phyloP scores from a whole-genome alignment of 2,797 vertebrate genomes.

The Argentina silus region DNA sequence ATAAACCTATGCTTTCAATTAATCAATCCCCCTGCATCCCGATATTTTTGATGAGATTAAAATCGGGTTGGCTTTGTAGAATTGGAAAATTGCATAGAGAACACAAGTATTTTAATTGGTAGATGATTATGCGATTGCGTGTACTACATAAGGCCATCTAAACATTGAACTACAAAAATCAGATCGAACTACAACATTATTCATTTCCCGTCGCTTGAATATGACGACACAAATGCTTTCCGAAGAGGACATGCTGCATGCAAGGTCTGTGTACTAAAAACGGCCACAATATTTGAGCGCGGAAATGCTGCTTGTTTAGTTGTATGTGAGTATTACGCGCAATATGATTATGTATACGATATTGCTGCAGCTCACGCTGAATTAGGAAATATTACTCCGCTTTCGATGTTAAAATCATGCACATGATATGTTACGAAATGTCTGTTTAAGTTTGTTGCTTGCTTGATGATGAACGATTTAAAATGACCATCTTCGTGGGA shows the following conservation, averaged over 20 bases:
- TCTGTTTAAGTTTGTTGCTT: not conserved
- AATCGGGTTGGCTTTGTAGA: not conserved
- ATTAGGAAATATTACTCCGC: not conserved
- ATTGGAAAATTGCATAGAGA: not conserved
- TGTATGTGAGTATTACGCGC: not conserved
- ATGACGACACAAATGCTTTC: constrained; percentile 47
- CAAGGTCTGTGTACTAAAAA: constrained; percentile 9
- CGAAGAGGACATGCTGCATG: not conserved
- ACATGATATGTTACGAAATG: not conserved
- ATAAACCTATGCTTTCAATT: too few species aligned
- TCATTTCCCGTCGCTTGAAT: constrained; percentile 17
- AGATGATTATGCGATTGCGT: too few species aligned
- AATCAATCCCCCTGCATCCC: too few species aligned
- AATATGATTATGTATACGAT: not conserved
- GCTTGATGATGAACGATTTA: too few species aligned
- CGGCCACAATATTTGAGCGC: too few species aligned
- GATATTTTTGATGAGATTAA: too few species aligned
- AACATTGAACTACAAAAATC: not conserved
- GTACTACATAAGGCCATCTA: too few species aligned
- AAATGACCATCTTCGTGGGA: too few species aligned
- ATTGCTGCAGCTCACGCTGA: not conserved
- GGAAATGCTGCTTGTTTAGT: too few species aligned
- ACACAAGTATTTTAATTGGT: too few species aligned
- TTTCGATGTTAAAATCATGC: not conserved
- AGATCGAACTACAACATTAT: constrained; percentile 55